Evolutionary conservation across 2,113 vertebrate genomes (phyloP), one percentile per base, ranked within the genome.

Genomic region (Antidorcas marsupialis): DNA sequence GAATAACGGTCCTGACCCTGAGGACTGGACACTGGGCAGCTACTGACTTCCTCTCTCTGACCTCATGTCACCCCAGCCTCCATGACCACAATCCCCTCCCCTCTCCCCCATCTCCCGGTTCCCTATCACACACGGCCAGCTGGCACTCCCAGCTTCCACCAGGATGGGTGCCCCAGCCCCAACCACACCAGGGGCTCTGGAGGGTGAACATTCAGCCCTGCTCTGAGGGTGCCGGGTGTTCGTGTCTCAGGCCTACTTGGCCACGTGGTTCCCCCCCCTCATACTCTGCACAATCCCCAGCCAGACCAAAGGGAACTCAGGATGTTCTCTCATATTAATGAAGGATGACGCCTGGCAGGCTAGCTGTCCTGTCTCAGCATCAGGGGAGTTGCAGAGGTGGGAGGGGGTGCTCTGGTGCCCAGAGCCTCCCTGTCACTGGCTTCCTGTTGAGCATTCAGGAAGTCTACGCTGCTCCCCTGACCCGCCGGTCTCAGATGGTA

Each of bases 291-390:
- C 1, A 3, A 25, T 60, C 59, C 27, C 79, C 95, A 78, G 79
- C 87, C 81, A 45, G 85, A 36, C 21, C 86, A 27, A 62, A 81
- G 78, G n/a, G 79, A 43, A 52, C 62, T 43, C 89, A 85, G 98
- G 97, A 97, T 91, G 97, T 94, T 45, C 30, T 94, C 53, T 64
- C 83, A n/a, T 47, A 94, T 96, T 98, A 97, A 98, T 95, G 85
- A 92, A 74, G 53, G 76, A 81, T 88, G 93, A 82, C 1, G 85
- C 90, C 74, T 81, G 97, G 95, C 92, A 76, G 50, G 15, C 94
- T 64, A 3, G 13, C 0, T 50, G 11, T 85, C 94, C 94, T 89
- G 87, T 84, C 50, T 93, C 3, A 1, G 91, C 50, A 82, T 88
- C 95, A 67, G 84, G 94, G 82, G 82, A 90, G 36, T 50, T 64